Base-by-base conservation (phyloP, 2,888 invertebrate species). In the Xanthia icteritia region DNA sequence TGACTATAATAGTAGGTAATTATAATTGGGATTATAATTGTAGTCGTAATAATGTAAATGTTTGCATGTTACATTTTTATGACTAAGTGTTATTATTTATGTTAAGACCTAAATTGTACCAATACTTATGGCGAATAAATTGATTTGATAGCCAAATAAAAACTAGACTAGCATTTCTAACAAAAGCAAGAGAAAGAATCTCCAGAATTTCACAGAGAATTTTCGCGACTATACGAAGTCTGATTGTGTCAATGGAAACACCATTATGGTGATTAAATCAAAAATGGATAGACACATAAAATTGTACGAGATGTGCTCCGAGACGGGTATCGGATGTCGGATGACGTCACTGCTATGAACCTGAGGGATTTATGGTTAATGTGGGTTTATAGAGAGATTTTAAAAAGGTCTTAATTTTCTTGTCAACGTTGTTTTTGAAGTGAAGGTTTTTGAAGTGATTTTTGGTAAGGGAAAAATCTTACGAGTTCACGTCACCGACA, bases 221-320 rank as follows among this genome's bases (percentile, higher is more conserved):
- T 42, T 63, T 72, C 1, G n/a, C 36, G 15, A 45, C 15, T 27
- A 1, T 31, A 65, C 13, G 20, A 65, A 58, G 36, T 54, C 13
- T 42, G 15, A 39, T n/a, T 23, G 15, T n/a, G 23, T 51, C 23
- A 11, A 54, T 69, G 42, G 69, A 54, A 76, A 64, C 72, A 45
- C 42, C 51, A 76, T 76, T 67, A 74, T 6, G 45, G 17, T 45
- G 73, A 77, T 74, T 54, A 56, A 67, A 77, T 74, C 60, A 74
- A 77, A 74, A 67, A 77, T 66, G 74, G 45, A 77, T 74, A 27
- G 61, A 61, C 42, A 73, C 74, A 74, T 74, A 56, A 74, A 74
- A 74, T 54, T 45, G 17, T 39, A 75, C 27, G 75, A 67, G 61
- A 5, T 36, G 36, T 60, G 20, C 60, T 39, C 48, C 11, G 36